Base-by-base conservation (phyloP, 2,888 invertebrate genomes). In the Empis stercorea region DNA sequence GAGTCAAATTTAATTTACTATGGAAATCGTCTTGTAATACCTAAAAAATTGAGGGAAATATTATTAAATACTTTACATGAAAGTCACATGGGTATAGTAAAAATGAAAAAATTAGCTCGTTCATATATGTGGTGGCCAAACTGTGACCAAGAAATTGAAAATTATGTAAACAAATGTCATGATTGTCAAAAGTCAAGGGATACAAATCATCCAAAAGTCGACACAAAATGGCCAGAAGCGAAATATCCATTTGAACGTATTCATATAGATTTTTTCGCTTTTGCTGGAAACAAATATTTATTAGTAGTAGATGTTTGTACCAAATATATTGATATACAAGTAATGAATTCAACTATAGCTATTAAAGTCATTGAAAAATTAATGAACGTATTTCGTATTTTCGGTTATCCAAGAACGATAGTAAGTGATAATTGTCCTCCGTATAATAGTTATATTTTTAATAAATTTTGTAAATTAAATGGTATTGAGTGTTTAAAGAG, bases 111-210 rank as follows among this genome's bases (percentile, higher is more conserved):
- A 10, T 37, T 59, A 13, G 59, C 60, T 1, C 46, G 58, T 20
- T 49, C 54, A 6, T 52, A 58, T 51, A 54, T 61, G 30, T 62
- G 55, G 56, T 61, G 59, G 59, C 57, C 60, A 7, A 49, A 50
- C 6, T 51, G 62, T 17, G 56, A 63, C 47, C 20, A 47, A 1
- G 57, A 61, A 15, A 57, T 61, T 13, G 59, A 61, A 49, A 43
- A 44, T 2, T 52, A 45, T 20, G 51, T 55, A n/a, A 54, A 50
- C 41, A 30, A 41, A 10, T 60, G 60, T 49, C 4, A 41, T 32
- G 34, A 40, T 11, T 52, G 42, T 49, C 36, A 46, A 43, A 36
- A 34, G 6, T 38, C 45, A 7, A 40, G 37, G 44, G 14, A 27
- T 17, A 23, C 27, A 10, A 27, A 15, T 11, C 13, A 14, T 36